A percentile compares a stretch with the other conserved stretches of the same genome.
phyloP scores from a whole-genome alignment of 2,797 vertebrate genomes.

The Notamacropus eugenii region DNA sequence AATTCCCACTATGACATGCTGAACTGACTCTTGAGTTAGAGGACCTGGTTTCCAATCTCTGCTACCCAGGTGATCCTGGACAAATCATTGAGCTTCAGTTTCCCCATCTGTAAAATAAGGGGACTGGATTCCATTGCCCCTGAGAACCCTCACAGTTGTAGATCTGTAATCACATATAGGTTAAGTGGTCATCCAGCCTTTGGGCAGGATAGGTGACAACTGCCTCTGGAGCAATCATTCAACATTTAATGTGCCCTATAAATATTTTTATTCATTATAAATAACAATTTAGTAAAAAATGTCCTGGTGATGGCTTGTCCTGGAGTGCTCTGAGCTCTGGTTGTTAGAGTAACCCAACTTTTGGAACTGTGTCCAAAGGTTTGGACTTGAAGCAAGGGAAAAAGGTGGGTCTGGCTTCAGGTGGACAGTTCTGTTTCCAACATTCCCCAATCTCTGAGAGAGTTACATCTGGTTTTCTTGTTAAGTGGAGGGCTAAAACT shows the following conservation, averaged over 20 bases:
- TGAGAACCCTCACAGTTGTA: background rate
- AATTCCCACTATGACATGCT: background rate
- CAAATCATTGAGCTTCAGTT: background rate
- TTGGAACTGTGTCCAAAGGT: background rate
- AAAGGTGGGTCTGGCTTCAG: background rate
- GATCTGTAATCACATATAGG: background rate
- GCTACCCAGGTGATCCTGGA: background rate
- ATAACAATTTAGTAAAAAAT: background rate
- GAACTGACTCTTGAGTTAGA: slow-evolving; percentile 29
- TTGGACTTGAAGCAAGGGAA: background rate
- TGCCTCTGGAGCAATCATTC: background rate
- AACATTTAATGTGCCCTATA: background rate
- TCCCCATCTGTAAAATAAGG: slow-evolving; percentile 33
- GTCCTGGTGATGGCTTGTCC: background rate
- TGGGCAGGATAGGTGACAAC: background rate
- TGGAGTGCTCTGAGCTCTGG: background rate
- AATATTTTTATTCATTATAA: background rate
- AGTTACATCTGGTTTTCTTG: background rate
- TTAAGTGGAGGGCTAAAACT: background rate
- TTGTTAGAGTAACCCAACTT: background rate
- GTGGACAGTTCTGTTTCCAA: background rate
- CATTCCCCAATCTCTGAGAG: background rate
- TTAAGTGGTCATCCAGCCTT: background rate
- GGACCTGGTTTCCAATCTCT: too few relatives aligned
- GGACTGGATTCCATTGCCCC: background rate